Evolutionary conservation across 2,113 vertebrate species (phyloP), one percentile per base, ranked within the genome.

Genomic region (Drymodes brunneopygia): DNA sequence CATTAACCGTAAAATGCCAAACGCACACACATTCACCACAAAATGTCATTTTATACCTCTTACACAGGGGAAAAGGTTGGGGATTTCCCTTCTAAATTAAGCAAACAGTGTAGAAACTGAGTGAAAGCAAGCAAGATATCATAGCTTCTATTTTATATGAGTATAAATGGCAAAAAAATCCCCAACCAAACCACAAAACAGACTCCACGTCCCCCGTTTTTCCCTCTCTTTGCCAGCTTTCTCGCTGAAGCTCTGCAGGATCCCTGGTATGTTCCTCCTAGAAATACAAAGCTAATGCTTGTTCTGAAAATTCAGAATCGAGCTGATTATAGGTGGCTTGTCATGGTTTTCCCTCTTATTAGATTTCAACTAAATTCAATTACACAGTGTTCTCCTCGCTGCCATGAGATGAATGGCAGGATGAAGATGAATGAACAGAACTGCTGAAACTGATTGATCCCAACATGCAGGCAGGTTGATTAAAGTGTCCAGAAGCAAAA

Each of bases 321-420:
- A 87, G 87, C 57, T 95, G 81, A 94, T 97, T 95, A 92, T 75
- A 96, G 40, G 40, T 81, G 79, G 70, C 84, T 85, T 96, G 94
- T 94, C 95, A 94, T 6, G 10, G 69, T 96, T 95, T 97, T 89
- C 67, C 83, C 83, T 97, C 88, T 87, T 92, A 94, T 98, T 97
- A 96, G 95, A 95, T 97, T 97, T 96, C 95, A 95, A 87, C 80
- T 95, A 96, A 98, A 98, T 97, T 97, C 96, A 98, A 98, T 98
- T 98, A 98, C 92, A 94, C 69, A 96, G 86, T 72, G 69, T 67
- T 96, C 84, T 97, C 66, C 77, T 93, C 50, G 44, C 95, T 97
- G 97, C 94, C 97, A 81, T 33, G 54, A 81, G 54, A 94, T 96
- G 97, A 98, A 97, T 96, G 96, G 94, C 97, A 97, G 88, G 85